Evolutionary conservation across 2,113 vertebrate genomes (phyloP), one percentile per base, ranked within the genome.

Genomic region (Promerops cafer): DNA sequence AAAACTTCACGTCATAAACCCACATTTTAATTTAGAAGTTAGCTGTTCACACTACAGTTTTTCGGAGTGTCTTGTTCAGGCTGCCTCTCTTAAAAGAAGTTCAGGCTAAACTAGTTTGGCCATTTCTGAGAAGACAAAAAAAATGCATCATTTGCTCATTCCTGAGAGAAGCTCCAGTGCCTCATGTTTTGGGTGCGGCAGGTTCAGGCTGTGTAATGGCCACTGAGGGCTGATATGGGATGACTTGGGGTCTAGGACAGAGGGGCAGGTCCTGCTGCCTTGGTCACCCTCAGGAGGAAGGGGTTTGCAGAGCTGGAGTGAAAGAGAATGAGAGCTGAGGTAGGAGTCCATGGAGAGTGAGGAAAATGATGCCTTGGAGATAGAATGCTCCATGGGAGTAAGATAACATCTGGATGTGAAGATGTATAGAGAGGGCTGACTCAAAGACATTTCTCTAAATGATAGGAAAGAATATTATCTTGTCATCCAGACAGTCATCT

Each of bases 381-480:
- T 11, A 26, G 1, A 75, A 42, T 1, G 1, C 27, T 82, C 74
- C 44, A 7, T 49, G 23, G 30, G 15, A 60, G 13, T 65, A 39
- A 88, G 63, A 57, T 83, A 66, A 23, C 42, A 65, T 90, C 63
- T 80, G 70, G 30, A 42, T 66, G 26, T 74, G 71, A 83, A 77
- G 50, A 54, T 19, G 5, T 35, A 4, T 20, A 33, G 9, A 66
- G 21, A 90, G 17, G 44, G 21, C 23, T 77, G 59, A 23, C 68
- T 61, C 59, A 54, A 93, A 90, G 80, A 33, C n/a, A 33, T 77
- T 87, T 80, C 53, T 52, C 30, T 93, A 44, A 66, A 66, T 54
- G 24, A 40, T 60, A 22, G 39, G 75, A 71, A 83, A 53, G 52
- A 83, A 16, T 74, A 90, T 79, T 89, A 83, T 45, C 53, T 93